Evolutionary conservation across 2,113 vertebrate species (phyloP).

Genomic region (Brachyhypopomus occidentalis): DNA sequence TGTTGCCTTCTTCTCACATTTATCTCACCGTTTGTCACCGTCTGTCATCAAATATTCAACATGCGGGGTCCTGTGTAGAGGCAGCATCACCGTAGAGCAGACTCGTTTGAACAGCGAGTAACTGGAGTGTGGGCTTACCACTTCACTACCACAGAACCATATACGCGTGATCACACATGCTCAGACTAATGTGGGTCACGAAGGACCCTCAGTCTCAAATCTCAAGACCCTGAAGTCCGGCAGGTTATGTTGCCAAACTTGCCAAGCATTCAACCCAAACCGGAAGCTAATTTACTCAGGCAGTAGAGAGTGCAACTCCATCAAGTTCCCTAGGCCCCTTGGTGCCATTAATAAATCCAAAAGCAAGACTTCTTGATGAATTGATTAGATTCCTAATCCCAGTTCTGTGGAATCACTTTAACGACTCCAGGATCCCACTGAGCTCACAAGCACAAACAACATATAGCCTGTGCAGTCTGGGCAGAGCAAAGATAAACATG

Average conservation of each 20-base stretch:
- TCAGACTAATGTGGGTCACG: constrained; percentile 8
- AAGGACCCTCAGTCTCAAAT: not conserved
- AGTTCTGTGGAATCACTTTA: too few relatives aligned
- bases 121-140: constrained; percentile 13
- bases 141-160: constrained; percentile 4
- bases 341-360: too few relatives aligned
- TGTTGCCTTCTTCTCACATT: constrained; percentile 1
- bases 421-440: too few relatives aligned
- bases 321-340: too few relatives aligned
- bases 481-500: too few relatives aligned
- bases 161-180: not conserved
- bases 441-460: too few relatives aligned
- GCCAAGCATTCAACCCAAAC: not conserved
- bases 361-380: too few relatives aligned
- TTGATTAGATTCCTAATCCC: too few relatives aligned
- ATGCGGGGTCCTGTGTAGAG: not conserved
- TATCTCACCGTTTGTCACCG: constrained; percentile 14
- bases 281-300: too few relatives aligned
- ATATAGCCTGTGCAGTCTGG: too few relatives aligned
- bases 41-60: constrained; percentile 46
- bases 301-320: too few relatives aligned
- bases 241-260: not conserved
- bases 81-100: not conserved
- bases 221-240: not conserved
- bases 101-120: not conserved